These are phyloP conservation scores for Myotis daubentonii DNA, from an alignment of 2,797 vertebrate genomes.

Conservation along the genomic window DNA sequence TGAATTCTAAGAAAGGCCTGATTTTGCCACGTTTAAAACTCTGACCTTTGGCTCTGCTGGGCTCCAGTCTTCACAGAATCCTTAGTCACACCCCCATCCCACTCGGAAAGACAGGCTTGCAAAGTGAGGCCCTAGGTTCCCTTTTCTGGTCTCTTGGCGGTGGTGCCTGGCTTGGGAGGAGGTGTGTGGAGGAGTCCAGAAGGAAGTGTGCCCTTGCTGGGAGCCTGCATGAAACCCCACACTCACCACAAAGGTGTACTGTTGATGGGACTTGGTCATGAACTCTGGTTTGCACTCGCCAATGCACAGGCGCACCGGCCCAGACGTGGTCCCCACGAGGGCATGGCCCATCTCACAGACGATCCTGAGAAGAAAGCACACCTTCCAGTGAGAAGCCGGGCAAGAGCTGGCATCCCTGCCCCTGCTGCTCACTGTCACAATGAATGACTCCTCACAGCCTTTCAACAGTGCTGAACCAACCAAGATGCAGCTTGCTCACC, in stretches of 20 bases:
- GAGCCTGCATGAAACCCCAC: not conserved
- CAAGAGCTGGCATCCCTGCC: not conserved
- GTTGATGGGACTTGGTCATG: constrained; percentile 92
- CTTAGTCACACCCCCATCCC: not conserved
- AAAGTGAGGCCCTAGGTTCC: not conserved
- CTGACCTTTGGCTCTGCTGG: not conserved
- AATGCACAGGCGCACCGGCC: constrained; percentile 95
- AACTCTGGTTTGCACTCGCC: constrained; percentile 97
- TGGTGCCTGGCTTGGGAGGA: not conserved
- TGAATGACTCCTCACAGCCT: not conserved
- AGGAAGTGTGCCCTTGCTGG: not conserved
- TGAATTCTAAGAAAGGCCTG: constrained; percentile 44
- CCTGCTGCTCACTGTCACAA: not conserved
- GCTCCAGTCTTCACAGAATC: not conserved
- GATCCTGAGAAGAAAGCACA: constrained; percentile 89
- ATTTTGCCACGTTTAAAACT: constrained; percentile 11
- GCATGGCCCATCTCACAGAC: constrained; percentile 97
- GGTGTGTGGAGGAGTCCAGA: not conserved
- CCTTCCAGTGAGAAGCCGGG: constrained; percentile 48
- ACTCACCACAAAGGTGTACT: constrained; percentile 96
- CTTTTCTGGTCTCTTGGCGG: not conserved
- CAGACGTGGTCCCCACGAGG: constrained; percentile 87
- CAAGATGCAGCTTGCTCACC: not conserved
- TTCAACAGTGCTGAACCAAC: not conserved
- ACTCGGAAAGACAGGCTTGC: not conserved